A percentile compares a stretch with the other conserved stretches of the same genome.
Conservation (phyloP, 1,140 invertebrate species). For the Pachyrhynchus sulphureomaculatus region DNA sequence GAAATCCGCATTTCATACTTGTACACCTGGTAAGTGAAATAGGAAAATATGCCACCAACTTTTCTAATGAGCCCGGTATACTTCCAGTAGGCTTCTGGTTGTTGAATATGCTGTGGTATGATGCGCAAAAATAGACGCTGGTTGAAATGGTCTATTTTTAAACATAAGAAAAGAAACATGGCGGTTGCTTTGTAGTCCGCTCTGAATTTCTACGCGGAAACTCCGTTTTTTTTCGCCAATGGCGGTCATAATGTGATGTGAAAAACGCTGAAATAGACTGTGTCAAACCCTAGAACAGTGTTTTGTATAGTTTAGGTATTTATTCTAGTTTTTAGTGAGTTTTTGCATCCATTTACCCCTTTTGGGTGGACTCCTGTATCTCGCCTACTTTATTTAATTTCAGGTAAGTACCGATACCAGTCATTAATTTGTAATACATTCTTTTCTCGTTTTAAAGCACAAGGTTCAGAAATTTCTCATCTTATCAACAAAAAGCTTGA, state of each 20-base stretch:
- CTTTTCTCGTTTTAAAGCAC: background rate
- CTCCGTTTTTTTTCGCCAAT: constrained; percentile 17
- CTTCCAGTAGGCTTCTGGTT: no score
- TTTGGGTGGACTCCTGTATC: constrained; percentile 25
- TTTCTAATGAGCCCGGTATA: no score
- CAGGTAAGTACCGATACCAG: background rate
- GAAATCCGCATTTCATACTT: no score
- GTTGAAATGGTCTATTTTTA: constrained; percentile 46
- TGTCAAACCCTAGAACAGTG: constrained; percentile 18
- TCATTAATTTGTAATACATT: background rate
- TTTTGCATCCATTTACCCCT: constrained; percentile 3
- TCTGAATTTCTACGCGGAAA: constrained; percentile 19
- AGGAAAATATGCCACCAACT: no score
- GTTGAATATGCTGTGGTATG: no score
- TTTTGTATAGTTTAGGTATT: constrained; percentile 24
- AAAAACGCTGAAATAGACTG: constrained; percentile 23
- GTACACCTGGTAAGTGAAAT: no score
- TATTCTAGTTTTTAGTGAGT: constrained; percentile 26
- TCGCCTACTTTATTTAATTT: constrained; percentile 20
- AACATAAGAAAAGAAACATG: constrained; percentile 41
- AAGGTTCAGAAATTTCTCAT: background rate
- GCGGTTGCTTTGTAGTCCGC: constrained; percentile 29
- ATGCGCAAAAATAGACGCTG: no score
- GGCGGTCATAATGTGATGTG: constrained; percentile 21
- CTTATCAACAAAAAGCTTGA: constrained; percentile 17